Percentiles rank a stretch among this genome's conserved stretches.
Conservation (phyloP, 2,113 vertebrate genomes). For the Oreochromis niloticus region DNA sequence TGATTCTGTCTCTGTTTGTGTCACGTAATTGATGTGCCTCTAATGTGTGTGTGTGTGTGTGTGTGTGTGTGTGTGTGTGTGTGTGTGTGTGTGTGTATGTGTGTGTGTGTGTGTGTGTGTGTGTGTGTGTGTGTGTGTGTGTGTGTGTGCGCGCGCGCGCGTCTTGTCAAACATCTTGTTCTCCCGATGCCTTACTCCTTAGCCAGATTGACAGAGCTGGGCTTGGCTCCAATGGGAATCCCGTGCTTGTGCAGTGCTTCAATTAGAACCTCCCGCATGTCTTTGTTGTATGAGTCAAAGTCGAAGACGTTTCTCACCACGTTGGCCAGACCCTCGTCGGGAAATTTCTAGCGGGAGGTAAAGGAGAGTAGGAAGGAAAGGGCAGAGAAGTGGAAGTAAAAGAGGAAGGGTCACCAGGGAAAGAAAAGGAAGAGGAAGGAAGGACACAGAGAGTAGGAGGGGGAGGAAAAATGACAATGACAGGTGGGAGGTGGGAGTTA, state of each 20-base stretch:
- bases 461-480: not conserved
- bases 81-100: not conserved
- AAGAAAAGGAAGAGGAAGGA: not conserved
- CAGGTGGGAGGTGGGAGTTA: not conserved
- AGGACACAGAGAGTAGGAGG: not conserved
- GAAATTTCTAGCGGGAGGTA: slow-evolving; percentile 82
- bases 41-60: not conserved
- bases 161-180: no score
- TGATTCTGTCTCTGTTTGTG: not conserved
- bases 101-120: no score
- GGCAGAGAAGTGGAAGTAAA: not conserved
- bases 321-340: slow-evolving; percentile 86
- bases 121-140: no score
- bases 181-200: slow-evolving; percentile 89
- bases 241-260: slow-evolving; percentile 89
- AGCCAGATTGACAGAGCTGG: slow-evolving; percentile 85
- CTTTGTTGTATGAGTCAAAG: slow-evolving; percentile 95
- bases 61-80: not conserved
- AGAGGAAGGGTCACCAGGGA: not conserved
- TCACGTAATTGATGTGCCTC: not conserved
- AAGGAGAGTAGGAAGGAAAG: not conserved
- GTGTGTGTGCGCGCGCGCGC: no score
- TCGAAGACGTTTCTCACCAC: slow-evolving; percentile 96
- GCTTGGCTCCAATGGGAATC: slow-evolving; percentile 91
- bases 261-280: slow-evolving; percentile 85